Evolutionary conservation across 2,797 vertebrate genomes (phyloP).

Genomic region (Phoxinus dragarum): DNA sequence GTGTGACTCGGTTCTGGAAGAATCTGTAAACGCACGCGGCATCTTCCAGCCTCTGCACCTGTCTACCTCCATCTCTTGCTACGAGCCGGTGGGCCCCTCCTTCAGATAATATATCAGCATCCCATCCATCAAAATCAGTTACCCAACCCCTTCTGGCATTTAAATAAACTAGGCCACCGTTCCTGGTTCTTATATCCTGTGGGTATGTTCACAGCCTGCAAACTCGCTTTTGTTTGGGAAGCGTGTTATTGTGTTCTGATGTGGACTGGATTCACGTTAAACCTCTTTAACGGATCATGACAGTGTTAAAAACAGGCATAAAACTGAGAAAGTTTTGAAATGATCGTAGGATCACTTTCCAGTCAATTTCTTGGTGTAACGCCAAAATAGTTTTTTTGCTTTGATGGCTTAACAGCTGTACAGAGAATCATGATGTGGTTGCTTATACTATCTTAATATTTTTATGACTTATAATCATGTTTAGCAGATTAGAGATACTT

Average conservation of each 20-base stretch:
- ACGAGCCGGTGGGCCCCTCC: conserved; percentile 32
- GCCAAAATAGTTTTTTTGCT: background rate
- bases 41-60: conserved; percentile 54
- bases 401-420: background rate
- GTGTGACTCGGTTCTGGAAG: conserved; percentile 50
- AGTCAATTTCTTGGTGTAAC: background rate
- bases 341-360: background rate
- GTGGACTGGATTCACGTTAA: conserved; percentile 20
- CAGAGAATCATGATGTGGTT: background rate
- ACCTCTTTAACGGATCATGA: conserved; percentile 10
- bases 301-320: background rate
- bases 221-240: conserved; percentile 35
- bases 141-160: conserved; percentile 57
- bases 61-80: conserved; percentile 53
- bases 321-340: background rate
- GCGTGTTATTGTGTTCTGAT: conserved; percentile 41
- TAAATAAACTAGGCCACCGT: conserved; percentile 52
- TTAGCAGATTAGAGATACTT: background rate
- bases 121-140: conserved; percentile 58
- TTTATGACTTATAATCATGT: background rate
- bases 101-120: conserved; percentile 49
- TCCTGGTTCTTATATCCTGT: conserved; percentile 50
- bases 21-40: conserved; percentile 7
- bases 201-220: conserved; percentile 22
- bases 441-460: background rate